These are phyloP conservation scores for Lamprotornis superbus DNA, from an alignment of 2,113 vertebrate species.

Conservation along the genomic window DNA sequence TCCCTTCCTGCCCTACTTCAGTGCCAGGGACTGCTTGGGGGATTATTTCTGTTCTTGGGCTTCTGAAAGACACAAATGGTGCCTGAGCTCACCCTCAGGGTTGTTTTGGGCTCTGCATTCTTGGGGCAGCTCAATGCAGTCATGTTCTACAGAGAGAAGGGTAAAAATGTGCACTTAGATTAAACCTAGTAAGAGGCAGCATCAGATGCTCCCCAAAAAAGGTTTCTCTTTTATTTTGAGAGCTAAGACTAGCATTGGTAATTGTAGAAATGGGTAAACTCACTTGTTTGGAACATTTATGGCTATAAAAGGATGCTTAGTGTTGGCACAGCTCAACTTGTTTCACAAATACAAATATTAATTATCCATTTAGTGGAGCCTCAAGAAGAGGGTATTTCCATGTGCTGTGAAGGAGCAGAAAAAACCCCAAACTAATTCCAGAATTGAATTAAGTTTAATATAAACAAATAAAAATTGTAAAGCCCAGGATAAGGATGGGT, in stretches of 20 bases:
- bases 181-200: neutral
- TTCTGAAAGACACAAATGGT: neutral
- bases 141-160: neutral
- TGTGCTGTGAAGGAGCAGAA: neutral
- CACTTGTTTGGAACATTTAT: neutral
- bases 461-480: neutral
- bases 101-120: neutral
- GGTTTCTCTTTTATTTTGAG: neutral
- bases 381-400: neutral
- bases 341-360: neutral
- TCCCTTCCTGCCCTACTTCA: neutral
- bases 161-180: neutral
- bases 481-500: neutral
- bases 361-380: neutral
- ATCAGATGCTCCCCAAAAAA: neutral
- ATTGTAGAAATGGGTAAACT: neutral
- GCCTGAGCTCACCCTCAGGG: neutral
- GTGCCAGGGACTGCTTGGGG: neutral
- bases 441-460: neutral
- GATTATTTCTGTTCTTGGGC: neutral
- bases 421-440: neutral
- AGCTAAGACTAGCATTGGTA: neutral
- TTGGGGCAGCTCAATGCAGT: neutral
- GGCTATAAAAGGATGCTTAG: neutral
- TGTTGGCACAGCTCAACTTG: neutral